A percentile compares a stretch with the other conserved stretches of the same genome.
phyloP scores from a whole-genome alignment of 2,113 vertebrate genomes.

The Boleophthalmus pectinirostris region DNA sequence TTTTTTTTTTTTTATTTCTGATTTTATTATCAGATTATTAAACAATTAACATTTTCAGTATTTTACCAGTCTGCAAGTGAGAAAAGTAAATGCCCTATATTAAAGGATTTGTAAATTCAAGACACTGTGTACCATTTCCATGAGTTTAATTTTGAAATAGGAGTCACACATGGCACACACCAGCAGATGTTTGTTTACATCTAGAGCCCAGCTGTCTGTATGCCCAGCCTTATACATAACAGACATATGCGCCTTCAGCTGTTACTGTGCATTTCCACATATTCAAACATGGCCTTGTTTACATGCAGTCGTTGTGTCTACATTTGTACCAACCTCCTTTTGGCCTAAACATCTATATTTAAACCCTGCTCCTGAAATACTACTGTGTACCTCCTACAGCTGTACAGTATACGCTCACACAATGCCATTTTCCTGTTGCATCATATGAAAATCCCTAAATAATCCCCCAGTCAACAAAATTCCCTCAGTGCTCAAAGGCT shows the following conservation, averaged over 20 bases:
- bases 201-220: background rate
- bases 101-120: background rate
- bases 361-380: background rate
- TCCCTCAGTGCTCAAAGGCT: background rate
- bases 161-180: background rate
- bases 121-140: background rate
- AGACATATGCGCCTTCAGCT: background rate
- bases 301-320: background rate
- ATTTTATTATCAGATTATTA: no score
- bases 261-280: background rate
- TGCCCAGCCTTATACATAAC: background rate
- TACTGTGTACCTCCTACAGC: background rate
- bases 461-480: constrained; percentile 3
- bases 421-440: background rate
- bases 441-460: constrained; percentile 5
- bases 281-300: background rate
- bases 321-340: background rate
- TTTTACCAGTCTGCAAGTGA: no score
- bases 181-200: background rate
- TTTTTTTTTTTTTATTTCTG: no score
- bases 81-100: no score
- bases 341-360: constrained; percentile 9
- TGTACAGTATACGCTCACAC: background rate
- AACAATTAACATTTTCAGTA: no score
- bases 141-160: background rate